phyloP scores from a whole-genome alignment of 2,113 vertebrate genomes.

The Prinia subflava region DNA sequence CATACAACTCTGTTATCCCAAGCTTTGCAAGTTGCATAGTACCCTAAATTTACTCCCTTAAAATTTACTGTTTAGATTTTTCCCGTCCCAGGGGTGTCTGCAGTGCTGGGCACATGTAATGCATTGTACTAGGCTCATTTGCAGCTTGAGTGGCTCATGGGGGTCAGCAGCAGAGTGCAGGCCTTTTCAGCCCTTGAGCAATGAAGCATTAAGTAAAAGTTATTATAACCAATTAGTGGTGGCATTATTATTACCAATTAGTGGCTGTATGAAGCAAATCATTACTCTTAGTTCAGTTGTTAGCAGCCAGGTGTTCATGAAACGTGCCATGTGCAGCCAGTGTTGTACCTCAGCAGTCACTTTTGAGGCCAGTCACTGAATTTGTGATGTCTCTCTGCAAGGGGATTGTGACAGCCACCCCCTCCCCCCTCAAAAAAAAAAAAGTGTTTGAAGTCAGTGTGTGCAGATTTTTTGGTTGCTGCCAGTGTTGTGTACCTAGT shows the following conservation, averaged over 20 bases:
- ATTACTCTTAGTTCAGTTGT: constrained; percentile 39
- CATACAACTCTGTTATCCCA: not conserved
- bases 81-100: not conserved
- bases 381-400: not conserved
- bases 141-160: not conserved
- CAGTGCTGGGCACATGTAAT: not conserved
- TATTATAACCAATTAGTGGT: constrained; percentile 52
- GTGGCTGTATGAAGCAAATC: constrained; percentile 37
- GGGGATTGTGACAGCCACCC: not conserved
- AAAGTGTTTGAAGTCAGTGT: not conserved
- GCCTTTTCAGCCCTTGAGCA: constrained; percentile 41
- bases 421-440: not conserved
- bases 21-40: not conserved
- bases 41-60: not conserved
- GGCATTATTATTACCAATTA: constrained; percentile 55
- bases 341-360: not conserved
- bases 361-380: rapidly evolving
- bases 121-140: not conserved
- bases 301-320: constrained; percentile 45
- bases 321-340: not conserved
- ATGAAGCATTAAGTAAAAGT: constrained; percentile 44
- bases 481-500: not conserved
- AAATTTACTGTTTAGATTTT: not conserved
- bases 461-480: not conserved
- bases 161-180: constrained; percentile 1